phyloP scores from a whole-genome alignment of 2,797 vertebrate genomes.

The Chiroxiphia lanceolata region DNA sequence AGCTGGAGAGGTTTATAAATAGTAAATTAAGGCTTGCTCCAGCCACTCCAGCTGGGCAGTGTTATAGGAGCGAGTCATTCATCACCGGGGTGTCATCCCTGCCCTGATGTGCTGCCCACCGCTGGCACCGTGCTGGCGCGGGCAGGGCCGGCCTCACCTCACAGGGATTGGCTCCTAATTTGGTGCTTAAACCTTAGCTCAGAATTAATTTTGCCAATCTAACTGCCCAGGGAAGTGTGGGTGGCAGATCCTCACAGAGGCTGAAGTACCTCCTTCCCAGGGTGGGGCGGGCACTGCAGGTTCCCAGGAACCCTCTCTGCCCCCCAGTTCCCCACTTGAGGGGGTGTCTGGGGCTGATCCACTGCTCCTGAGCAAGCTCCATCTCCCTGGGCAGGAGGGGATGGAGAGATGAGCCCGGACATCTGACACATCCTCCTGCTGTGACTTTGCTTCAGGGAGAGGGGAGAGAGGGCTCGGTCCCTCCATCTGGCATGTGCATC shows the following conservation, averaged over 20 bases:
- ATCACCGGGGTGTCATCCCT: slow-evolving; percentile 46
- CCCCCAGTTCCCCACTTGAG: rapidly evolving
- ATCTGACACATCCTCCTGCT: background rate
- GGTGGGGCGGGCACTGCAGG: background rate
- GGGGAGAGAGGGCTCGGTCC: background rate
- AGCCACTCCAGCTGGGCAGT: slow-evolving; percentile 60
- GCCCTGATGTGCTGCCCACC: slow-evolving; percentile 25
- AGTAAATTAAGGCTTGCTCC: slow-evolving; percentile 70
- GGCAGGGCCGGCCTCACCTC: background rate
- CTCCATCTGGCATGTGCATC: slow-evolving; percentile 1
- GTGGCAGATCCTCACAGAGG: background rate
- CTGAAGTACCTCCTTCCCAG: rapidly evolving
- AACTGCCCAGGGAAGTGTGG: background rate
- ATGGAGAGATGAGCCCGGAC: background rate
- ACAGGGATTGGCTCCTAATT: background rate
- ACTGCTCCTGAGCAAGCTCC: rapidly evolving
- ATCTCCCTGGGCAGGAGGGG: background rate
- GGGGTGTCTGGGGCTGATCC: background rate
- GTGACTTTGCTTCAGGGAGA: background rate
- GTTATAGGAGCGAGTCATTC: slow-evolving; percentile 33
- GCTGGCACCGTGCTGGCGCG: background rate
- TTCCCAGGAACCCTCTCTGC: background rate
- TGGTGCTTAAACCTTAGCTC: background rate
- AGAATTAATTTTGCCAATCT: background rate
- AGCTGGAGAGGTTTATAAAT: slow-evolving; percentile 72